Evolutionary conservation across 2,888 invertebrate species (phyloP), one percentile per base, ranked within the genome.

Genomic region (Pachliopta kotzebuea): DNA sequence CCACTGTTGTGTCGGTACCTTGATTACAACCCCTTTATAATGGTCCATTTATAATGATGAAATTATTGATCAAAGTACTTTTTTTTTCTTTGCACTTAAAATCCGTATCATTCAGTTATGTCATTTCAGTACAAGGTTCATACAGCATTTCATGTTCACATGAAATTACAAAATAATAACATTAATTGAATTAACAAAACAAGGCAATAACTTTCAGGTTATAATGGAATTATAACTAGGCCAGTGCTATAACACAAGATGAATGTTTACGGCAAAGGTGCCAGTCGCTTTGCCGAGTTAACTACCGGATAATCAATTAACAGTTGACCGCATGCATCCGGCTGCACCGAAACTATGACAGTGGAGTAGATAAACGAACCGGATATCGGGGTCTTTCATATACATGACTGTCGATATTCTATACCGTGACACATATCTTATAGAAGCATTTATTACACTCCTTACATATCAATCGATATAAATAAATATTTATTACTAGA

Each of bases 231-330:
- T 37, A 37, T 37, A 37, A 37, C 11, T 37, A 14, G 37, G n/a
- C 45, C 8, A 45, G 45, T 45, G 45, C n/a, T 45, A 18, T 45
- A 8, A 37, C 20, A 24, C 26, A 59, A 59, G 63, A 63, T 63
- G 60, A 60, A 60, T 49, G 56, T 23, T 70, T 68, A 71, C 69
- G 71, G 68, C 65, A 62, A 65, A 67, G 70, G 69, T 70, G 64
- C 70, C 64, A 66, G 67, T 68, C 67, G 70, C 71, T 69, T 67
- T 71, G 69, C 72, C 73, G 76, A 75, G 76, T 75, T 79, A 79
- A 80, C 79, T 79, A 74, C 83, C 84, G 88, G 86, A 86, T 88
- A 86, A 88, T 88, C 86, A 89, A 90, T 90, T 89, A 88, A 83
- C 85, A 81, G 84, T 76, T 85, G 88, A 85, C 87, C 85, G 88